A percentile compares a stretch with the other conserved stretches of the same genome.
Conservation (phyloP, 2,888 invertebrate species). For the Cantharis flavilabris region DNA sequence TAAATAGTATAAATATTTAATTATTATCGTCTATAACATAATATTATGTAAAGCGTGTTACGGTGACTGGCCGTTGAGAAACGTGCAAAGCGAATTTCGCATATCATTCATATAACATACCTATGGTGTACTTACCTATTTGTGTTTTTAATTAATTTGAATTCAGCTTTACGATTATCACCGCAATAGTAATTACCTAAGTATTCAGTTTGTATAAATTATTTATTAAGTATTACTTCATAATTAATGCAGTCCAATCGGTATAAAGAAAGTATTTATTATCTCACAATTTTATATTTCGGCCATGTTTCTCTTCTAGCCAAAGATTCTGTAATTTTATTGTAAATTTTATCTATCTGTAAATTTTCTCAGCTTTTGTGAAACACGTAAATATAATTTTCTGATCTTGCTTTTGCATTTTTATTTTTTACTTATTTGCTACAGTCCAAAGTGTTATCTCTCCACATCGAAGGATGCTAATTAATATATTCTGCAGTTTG, state of each 20-base stretch:
- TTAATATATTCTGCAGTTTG: neutral
- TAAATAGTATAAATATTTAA: slow-evolving; percentile 52
- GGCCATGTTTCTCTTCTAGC: slow-evolving; percentile 51
- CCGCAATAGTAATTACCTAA: slow-evolving; percentile 22
- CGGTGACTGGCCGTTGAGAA: slow-evolving; percentile 51
- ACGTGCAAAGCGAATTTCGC: slow-evolving; percentile 47
- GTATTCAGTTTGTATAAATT: slow-evolving; percentile 22
- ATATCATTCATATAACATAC: slow-evolving; percentile 35
- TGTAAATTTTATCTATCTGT: slow-evolving; percentile 51
- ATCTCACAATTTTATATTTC: slow-evolving; percentile 26
- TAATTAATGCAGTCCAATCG: slow-evolving; percentile 2
- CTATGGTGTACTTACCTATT: slow-evolving; percentile 26
- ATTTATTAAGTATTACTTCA: slow-evolving; percentile 25
- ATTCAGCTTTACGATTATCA: slow-evolving; percentile 25
- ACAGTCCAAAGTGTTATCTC: neutral
- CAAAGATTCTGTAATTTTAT: slow-evolving; percentile 52
- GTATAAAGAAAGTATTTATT: slow-evolving; percentile 23
- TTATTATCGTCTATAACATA: slow-evolving; percentile 40
- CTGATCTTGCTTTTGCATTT: slow-evolving; percentile 44
- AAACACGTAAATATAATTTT: slow-evolving; percentile 56
- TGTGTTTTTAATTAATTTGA: slow-evolving; percentile 26
- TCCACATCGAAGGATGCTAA: neutral
- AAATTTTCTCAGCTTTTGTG: slow-evolving; percentile 53
- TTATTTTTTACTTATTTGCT: neutral
- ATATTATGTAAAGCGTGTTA: slow-evolving; percentile 37